phyloP scores from a whole-genome alignment of 2,113 vertebrate genomes.

The Nothoprocta pentlandii region DNA sequence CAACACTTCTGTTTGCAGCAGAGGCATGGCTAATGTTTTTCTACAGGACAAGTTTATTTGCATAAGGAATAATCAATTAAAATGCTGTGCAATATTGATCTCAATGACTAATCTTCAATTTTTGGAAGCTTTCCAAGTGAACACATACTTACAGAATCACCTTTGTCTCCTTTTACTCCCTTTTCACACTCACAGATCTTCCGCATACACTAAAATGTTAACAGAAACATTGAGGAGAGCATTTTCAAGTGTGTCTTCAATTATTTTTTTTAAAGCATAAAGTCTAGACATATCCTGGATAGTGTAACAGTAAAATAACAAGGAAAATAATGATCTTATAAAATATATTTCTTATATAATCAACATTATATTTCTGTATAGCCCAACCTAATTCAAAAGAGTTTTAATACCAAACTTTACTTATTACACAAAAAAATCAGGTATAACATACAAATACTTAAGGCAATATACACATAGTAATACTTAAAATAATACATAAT shows the following conservation, averaged over 20 bases:
- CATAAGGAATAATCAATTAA: neutral
- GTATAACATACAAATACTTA: neutral
- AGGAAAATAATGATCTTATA: neutral
- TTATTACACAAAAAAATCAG: neutral
- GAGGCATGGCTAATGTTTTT: neutral
- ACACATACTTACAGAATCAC: slow-evolving; percentile 82
- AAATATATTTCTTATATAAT: neutral
- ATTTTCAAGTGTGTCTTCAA: neutral
- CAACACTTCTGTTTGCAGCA: neutral
- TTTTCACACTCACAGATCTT: slow-evolving; percentile 84
- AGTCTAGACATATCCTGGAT: neutral
- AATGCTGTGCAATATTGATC: neutral
- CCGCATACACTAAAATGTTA: slow-evolving; percentile 79
- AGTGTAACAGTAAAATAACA: neutral
- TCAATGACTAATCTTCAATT: neutral
- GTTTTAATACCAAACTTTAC: neutral
- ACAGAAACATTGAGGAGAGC: neutral
- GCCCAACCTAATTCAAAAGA: neutral
- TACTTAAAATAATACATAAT: neutral
- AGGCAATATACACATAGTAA: neutral
- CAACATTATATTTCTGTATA: neutral
- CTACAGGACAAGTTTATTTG: neutral
- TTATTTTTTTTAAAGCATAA: neutral
- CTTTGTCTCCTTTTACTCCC: slow-evolving; percentile 82
- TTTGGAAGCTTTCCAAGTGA: neutral